A percentile compares a stretch with the other conserved stretches of the same genome.
phyloP scores from a whole-genome alignment of 2,888 invertebrate genomes.

The Parascotia fuliginaria region DNA sequence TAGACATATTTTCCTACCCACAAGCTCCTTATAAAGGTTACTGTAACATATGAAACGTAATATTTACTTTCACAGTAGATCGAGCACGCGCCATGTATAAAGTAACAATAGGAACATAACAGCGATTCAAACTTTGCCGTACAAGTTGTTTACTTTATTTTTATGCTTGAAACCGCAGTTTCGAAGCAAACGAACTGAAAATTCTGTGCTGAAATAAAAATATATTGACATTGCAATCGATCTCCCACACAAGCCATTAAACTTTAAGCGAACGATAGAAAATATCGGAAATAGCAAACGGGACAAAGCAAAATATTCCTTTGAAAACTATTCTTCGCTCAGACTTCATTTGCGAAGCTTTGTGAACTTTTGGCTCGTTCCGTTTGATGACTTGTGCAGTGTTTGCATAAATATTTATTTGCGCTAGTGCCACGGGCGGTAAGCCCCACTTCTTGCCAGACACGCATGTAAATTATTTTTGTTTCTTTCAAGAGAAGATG shows the following conservation, averaged over 20 bases:
- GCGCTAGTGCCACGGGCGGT: conserved; percentile 19
- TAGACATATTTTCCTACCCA: conserved; percentile 20
- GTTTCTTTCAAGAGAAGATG: neutral
- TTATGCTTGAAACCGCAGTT: conserved; percentile 44
- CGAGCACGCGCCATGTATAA: conserved; percentile 39
- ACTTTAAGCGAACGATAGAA: conserved; percentile 69
- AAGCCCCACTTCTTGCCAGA: neutral
- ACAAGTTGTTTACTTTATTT: conserved; percentile 47
- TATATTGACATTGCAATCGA: conserved; percentile 72
- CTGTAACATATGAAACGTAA: conserved; percentile 30
- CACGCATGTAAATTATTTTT: conserved; percentile 10
- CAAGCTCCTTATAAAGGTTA: conserved; percentile 35
- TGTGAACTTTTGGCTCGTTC: conserved; percentile 50
- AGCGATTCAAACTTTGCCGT: conserved; percentile 43
- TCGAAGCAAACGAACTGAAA: conserved; percentile 65
- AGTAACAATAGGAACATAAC: conserved; percentile 47
- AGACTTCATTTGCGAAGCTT: conserved; percentile 61
- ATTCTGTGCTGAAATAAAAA: conserved; percentile 73
- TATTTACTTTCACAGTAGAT: conserved; percentile 46
- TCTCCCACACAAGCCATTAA: conserved; percentile 71
- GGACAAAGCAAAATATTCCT: conserved; percentile 73
- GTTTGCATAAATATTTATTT: conserved; percentile 46
- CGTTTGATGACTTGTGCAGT: conserved; percentile 46
- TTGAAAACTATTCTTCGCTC: conserved; percentile 63
- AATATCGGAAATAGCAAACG: conserved; percentile 67